Conservation (phyloP, 2,888 invertebrate species). For the Entomobrya proxima region DNA sequence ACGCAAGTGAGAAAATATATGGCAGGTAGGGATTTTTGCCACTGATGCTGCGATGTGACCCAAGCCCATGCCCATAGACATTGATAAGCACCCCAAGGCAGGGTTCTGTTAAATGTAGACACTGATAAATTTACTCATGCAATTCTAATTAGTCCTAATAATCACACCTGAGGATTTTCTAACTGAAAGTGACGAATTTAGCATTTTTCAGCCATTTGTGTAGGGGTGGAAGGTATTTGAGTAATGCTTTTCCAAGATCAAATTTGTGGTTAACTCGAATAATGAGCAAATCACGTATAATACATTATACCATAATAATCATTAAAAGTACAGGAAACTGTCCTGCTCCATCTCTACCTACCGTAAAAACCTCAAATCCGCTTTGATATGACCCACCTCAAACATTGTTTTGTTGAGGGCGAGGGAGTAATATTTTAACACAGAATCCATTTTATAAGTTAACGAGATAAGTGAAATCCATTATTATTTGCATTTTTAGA, state of each 20-base stretch:
- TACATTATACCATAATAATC: too few relatives aligned
- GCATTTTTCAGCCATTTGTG: neutral
- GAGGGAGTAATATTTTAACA: neutral
- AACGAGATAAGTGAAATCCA: constrained; percentile 34
- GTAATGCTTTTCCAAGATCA: neutral
- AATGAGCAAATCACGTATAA: neutral
- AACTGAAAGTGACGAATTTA: neutral
- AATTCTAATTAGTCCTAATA: constrained; percentile 33
- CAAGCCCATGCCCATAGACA: constrained; percentile 13
- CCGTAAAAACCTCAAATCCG: neutral
- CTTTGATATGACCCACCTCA: constrained; percentile 53
- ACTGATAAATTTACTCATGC: constrained; percentile 29
- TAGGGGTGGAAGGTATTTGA: neutral
- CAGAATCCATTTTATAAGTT: neutral
- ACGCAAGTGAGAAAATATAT: constrained; percentile 13
- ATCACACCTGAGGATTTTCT: constrained; percentile 9
- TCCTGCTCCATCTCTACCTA: neutral
- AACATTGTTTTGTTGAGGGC: constrained; percentile 41
- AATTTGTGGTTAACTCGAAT: too few relatives aligned
- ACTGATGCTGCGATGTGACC: neutral
- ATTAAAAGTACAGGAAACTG: neutral
- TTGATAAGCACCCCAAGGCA: neutral
- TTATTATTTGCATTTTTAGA: constrained; percentile 58
- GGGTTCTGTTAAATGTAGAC: constrained; percentile 17
- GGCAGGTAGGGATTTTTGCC: neutral